Base-by-base conservation (phyloP, 2,113 vertebrate genomes). In the Anarrhichthys ocellatus region DNA sequence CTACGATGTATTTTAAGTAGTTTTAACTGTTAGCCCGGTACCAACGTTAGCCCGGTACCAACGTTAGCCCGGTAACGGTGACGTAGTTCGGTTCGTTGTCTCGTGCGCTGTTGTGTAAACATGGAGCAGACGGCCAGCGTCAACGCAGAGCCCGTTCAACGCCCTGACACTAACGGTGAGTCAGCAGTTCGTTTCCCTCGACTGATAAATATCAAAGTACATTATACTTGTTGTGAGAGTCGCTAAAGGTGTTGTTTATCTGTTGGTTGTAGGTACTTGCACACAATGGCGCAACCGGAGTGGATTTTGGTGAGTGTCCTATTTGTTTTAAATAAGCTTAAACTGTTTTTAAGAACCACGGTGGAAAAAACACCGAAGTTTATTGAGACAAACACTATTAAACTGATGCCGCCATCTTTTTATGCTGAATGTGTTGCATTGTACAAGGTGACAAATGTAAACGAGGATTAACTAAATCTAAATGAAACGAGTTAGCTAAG, bases 251-350 rank as follows among this genome's bases (percentile, higher is more conserved):
- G 5, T 9, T 63, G 6, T 76, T 44, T 52, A 1, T 76, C 20
- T 52, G 0, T 67, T 50, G 0, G 59, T 38, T 15, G 0, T 20
- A 95, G 94, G 81, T 63, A 38, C 65, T 0, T 42, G 44, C 4
- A 42, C 67, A 5, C 17, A 18, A 10, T 75, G 88, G 86, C 82
- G 94, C 1, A 93, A 94, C 85, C 85, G 91, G 84, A 3, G 1
- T 1, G 94, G 90, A 4, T 95, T 94, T 24, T 93, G 94, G 94
- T 95, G 77, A 95, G 93, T 89, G 22, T 54, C 24, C 1, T 4
- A 6, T 58, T 40, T n/a, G 20, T 17, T 27, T 44, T 27, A n/a
- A 42, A 50, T 6, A 1, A 76, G 18, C 24, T 34, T 34, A 34
- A 34, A 34, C 5, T 34, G 34, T 34, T 34, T 34, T 34, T 6